Evolutionary conservation across 2,888 invertebrate species (phyloP).

Genomic region (Blastobasis adustella): DNA sequence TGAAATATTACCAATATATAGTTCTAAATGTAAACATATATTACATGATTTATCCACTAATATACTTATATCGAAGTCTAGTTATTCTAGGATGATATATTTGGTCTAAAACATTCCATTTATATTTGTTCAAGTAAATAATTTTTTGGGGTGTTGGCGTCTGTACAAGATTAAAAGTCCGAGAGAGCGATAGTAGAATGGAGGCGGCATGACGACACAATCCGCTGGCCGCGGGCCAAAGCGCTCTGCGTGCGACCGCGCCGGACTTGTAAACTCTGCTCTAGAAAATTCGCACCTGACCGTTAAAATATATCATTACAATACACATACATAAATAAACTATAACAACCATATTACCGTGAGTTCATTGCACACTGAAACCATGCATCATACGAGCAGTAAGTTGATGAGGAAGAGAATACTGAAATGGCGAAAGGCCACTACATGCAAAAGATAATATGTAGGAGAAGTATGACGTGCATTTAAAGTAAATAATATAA

Average conservation of each 20-base stretch:
- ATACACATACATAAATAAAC: background rate
- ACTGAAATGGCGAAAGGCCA: too few species aligned
- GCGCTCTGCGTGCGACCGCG: constrained; percentile 18
- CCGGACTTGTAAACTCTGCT: constrained; percentile 20
- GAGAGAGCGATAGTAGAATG: constrained; percentile 11
- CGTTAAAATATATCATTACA: background rate
- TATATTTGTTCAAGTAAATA: too few species aligned
- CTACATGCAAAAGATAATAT: constrained; percentile 4
- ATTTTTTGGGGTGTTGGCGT: background rate
- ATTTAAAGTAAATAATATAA: background rate
- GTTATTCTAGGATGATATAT: too few species aligned
- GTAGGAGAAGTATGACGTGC: background rate
- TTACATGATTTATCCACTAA: too few species aligned
- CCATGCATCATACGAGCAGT: constrained; percentile 1
- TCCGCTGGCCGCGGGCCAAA: constrained; percentile 41
- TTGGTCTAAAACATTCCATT: too few species aligned
- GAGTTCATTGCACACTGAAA: background rate
- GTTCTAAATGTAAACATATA: too few species aligned
- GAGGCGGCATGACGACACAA: constrained; percentile 20
- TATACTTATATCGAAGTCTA: too few species aligned
- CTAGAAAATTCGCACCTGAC: constrained; percentile 22
- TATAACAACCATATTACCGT: background rate
- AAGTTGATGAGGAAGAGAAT: background rate
- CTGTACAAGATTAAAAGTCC: constrained; percentile 12
- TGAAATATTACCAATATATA: too few species aligned